Conservation (phyloP, 2,797 vertebrate species). For the Xenops minutus region DNA sequence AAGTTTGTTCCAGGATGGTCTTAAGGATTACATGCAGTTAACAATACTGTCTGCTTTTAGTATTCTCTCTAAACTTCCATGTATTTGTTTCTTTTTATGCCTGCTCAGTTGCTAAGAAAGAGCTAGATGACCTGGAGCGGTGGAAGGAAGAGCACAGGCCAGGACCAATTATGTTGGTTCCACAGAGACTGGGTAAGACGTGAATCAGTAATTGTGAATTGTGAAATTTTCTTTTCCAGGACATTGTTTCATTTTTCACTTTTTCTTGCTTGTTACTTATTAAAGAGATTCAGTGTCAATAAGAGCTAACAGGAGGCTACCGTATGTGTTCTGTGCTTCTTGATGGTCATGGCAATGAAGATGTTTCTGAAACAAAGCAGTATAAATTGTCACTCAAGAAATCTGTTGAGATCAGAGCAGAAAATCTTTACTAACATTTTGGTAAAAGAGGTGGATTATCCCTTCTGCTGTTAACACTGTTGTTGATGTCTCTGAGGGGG, state of each 20-base stretch:
- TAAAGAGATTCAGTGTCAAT: neutral
- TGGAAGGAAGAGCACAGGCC: constrained; percentile 74
- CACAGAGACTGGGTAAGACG: constrained; percentile 81
- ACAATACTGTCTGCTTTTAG: neutral
- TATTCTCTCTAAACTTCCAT: neutral
- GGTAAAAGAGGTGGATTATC: neutral
- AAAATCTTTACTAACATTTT: neutral
- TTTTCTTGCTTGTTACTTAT: neutral
- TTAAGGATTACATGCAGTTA: neutral
- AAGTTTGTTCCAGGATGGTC: neutral
- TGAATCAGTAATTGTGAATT: neutral
- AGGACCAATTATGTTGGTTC: constrained; percentile 66
- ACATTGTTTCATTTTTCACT: neutral
- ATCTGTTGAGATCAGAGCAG: neutral
- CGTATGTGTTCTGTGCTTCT: neutral
- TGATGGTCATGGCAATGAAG: neutral
- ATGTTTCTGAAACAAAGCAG: neutral
- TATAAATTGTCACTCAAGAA: neutral
- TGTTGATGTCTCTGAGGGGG: neutral
- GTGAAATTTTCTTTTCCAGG: neutral
- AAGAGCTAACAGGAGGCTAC: neutral
- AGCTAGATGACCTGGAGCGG: constrained; percentile 70
- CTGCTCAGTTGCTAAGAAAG: constrained; percentile 80
- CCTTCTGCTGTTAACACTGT: neutral
- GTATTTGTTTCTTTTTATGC: neutral